Evolutionary conservation across 2,113 vertebrate species (phyloP), one percentile per base, ranked within the genome.

Genomic region (Collichthys lucidus): DNA sequence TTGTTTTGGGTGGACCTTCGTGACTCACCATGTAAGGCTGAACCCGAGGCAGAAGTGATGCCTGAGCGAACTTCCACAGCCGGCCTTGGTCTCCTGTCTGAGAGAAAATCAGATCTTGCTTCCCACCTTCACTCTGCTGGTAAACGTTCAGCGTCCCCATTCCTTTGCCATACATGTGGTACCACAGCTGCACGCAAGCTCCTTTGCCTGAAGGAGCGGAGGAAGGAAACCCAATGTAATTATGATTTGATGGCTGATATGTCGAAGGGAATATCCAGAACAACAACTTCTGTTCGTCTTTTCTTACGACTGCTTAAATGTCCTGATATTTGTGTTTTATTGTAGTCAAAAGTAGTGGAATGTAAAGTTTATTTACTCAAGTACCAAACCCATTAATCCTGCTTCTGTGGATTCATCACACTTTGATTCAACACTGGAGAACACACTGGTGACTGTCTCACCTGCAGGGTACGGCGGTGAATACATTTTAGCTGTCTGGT

Each of bases 131-230:
- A 24, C 61, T 81, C 73, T 90, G 66, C 82, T 94, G 92, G 85
- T 95, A 94, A 74, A 95, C 83, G 17, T 94, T 95, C 40, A 95
- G 82, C 0, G 46, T 90, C 47, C 94, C 93, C 11, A 91, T 65
- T 19, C 82, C 92, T 81, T 57, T 69, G 20, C 94, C 94, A 15
- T 80, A 86, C 92, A 96, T 93, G 92, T 94, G 89, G 86, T 94
- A 95, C 94, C 94, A 96, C 49, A 96, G 77, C 74, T 95, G 91
- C 56, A 95, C 24, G 70, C 94, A 95, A 4, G 76, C 83, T 52
- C 79, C 82, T 74, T 84, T 84, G 9, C 35, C 94, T 95, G 85
- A 53, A 72, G 81, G 86, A 85, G 73, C 79, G 78, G 31, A 77
- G 64, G 29, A 66, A 16, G 29, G 15, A 3, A 86, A 67, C 24